These are phyloP conservation scores for Coelinius sp. DNA, from an alignment of 2,888 invertebrate genomes.

Conservation along the genomic window DNA sequence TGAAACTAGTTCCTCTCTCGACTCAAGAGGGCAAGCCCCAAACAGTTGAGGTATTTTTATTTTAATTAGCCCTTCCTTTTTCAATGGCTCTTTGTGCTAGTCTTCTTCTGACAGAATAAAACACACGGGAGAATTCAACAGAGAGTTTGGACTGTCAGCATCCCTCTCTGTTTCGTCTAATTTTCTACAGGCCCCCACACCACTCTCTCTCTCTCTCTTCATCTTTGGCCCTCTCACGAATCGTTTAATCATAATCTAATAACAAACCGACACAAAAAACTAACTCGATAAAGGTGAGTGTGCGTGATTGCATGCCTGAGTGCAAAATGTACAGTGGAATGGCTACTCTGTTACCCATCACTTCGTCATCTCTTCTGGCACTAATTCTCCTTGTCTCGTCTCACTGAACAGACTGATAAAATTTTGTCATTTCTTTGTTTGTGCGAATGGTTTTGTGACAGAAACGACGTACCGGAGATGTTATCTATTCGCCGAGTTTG, in stretches of 20 bases:
- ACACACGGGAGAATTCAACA: constrained; percentile 38
- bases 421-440: background rate
- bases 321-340: background rate
- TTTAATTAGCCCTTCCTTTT: constrained; percentile 68
- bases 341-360: constrained; percentile 12
- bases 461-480: background rate
- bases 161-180: constrained; percentile 19
- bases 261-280: constrained; percentile 70
- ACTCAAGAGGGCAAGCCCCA: constrained; percentile 40
- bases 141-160: constrained; percentile 35
- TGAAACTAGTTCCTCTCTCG: constrained; percentile 44
- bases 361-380: background rate
- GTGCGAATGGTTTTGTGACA: background rate
- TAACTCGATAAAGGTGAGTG: constrained; percentile 63
- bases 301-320: constrained; percentile 27
- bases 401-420: background rate
- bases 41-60: constrained; percentile 60
- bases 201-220: constrained; percentile 43
- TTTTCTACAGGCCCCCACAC: constrained; percentile 10
- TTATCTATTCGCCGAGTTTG: constrained; percentile 1
- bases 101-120: constrained; percentile 33
- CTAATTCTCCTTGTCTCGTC: background rate
- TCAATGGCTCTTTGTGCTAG: constrained; percentile 60
- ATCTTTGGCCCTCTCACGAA: constrained; percentile 55
- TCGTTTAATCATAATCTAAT: constrained; percentile 71